These are phyloP conservation scores for Bolborhynchus lineola DNA, from an alignment of 2,113 vertebrate species.

Conservation along the genomic window DNA sequence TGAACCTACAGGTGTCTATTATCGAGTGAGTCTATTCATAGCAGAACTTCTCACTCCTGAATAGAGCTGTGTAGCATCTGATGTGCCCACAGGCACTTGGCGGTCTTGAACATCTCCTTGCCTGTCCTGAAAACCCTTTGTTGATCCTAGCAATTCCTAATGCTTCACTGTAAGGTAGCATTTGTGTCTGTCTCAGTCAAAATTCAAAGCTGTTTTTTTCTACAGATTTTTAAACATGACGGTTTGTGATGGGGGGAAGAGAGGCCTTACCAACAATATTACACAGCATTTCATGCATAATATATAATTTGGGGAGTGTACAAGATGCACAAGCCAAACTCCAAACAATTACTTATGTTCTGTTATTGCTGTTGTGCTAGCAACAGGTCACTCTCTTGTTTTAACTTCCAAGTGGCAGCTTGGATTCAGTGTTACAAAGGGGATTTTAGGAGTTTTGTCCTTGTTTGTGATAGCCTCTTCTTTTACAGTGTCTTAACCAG, in stretches of 20 bases:
- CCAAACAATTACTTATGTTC: not conserved
- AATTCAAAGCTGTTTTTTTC: not conserved
- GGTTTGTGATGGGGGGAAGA: not conserved
- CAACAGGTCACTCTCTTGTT: not conserved
- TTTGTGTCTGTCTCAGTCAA: not conserved
- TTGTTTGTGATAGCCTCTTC: not conserved
- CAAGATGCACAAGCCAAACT: not conserved
- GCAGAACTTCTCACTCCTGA: not conserved
- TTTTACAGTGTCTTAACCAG: not conserved
- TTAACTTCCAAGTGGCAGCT: not conserved
- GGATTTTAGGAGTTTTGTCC: not conserved
- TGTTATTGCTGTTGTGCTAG: not conserved
- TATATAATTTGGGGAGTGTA: not conserved
- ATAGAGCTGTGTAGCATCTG: not conserved
- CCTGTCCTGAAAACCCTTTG: not conserved
- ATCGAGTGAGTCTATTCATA: not conserved
- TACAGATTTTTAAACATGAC: not conserved
- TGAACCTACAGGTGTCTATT: not conserved
- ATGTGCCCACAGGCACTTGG: not conserved
- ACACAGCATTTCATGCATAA: not conserved
- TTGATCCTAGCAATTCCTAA: not conserved
- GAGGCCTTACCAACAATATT: not conserved
- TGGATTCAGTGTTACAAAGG: not conserved
- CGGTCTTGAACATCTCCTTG: not conserved
- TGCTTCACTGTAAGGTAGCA: not conserved